Evolutionary conservation across 2,113 vertebrate species (phyloP), one percentile per base, ranked within the genome.

Genomic region (Oryzias celebensis): DNA sequence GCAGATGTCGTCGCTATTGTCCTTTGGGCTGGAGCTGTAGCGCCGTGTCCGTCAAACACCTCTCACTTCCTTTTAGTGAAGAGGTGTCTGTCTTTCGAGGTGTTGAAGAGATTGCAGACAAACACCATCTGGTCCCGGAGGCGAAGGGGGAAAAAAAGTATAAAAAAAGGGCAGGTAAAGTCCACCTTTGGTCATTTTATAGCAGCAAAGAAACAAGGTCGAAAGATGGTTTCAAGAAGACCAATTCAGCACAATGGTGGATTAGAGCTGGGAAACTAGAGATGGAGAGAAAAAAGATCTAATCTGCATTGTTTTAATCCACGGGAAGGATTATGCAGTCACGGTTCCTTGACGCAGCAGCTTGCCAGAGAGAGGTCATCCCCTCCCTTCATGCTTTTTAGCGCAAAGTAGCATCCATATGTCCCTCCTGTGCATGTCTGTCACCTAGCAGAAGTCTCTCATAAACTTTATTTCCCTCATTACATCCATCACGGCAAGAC

Each of bases 251-350:
- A 62, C 28, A 56, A 43, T 42, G 22, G 59, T 45, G 46, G 52
- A 66, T 65, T 58, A 71, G 55, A 41, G 68, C 46, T 45, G 36
- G 42, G 43, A 51, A 62, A 66, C 52, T 3, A 8, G 47, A 70
- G 46, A 63, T 23, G 24, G 64, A 65, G 42, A 3, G 15, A 17
- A 36, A 61, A 62, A 76, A 61, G 55, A 61, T 61, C 68, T 72
- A 58, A 84, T 85, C 84, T 71, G 31, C 74, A 85, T 84, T 86
- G 81, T 85, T 82, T 87, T 82, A 85, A 87, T 84, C 84, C 80
- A 73, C 51, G 7, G 67, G 59, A 58, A 62, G 68, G 78, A 88
- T 89, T 84, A 85, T 76, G 68, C 63, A 72, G 80, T 83, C 66
- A 75, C 45, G 23, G 69, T 77, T 72, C 77, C 55, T 73, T 83